phyloP scores from a whole-genome alignment of 2,113 vertebrate genomes.

The Macaca mulatta region DNA sequence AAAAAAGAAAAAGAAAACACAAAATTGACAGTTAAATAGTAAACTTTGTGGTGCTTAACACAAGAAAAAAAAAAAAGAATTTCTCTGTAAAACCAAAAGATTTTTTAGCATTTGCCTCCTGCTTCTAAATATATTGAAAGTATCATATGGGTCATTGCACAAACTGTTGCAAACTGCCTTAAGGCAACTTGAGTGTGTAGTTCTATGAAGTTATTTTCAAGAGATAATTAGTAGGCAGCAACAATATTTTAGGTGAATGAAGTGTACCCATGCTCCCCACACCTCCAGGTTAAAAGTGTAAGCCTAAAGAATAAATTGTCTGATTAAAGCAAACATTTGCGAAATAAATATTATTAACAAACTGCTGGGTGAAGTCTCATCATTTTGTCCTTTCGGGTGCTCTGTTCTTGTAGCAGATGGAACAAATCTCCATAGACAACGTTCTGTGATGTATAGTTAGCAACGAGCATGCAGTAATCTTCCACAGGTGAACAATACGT shows the following conservation, averaged over 20 bases:
- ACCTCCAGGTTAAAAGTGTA: neutral
- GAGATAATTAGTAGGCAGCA: neutral
- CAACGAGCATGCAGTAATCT: neutral
- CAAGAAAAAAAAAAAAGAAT: neutral
- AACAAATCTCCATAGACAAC: neutral
- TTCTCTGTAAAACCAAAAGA: neutral
- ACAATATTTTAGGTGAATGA: neutral
- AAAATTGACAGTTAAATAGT: neutral
- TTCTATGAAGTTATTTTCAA: neutral
- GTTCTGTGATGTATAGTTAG: neutral
- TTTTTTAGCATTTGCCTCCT: neutral
- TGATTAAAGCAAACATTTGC: neutral
- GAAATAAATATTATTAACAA: neutral
- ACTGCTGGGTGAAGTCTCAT: neutral
- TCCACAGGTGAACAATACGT: rapidly evolving
- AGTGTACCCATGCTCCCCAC: neutral
- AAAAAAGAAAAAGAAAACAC: neutral
- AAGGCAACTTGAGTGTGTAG: neutral
- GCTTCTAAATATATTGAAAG: neutral
- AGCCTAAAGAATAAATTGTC: neutral
- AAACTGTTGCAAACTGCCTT: neutral
- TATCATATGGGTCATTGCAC: neutral
- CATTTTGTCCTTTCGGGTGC: neutral
- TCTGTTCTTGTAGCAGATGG: neutral
- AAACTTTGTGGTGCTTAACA: neutral